Evolutionary conservation across 2,888 invertebrate genomes (phyloP), one percentile per base, ranked within the genome.

Genomic region (Melinopterus prodromus): DNA sequence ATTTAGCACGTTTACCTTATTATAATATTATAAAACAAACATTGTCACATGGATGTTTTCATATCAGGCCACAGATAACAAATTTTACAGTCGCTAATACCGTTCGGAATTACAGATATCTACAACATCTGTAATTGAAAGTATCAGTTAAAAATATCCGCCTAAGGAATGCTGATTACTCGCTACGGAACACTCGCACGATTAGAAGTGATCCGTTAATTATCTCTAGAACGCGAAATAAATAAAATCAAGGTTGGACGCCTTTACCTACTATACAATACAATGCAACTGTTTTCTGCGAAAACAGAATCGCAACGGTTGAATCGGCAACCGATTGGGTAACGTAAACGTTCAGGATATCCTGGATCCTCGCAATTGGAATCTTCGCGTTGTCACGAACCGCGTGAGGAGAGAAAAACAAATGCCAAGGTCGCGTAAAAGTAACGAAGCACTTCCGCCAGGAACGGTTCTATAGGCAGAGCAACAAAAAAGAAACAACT

Each of bases 231-330:
- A 53, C 53, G 53, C 12, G 53, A 53, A 53, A 53, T 53, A 53
- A 53, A 53, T 53, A 53, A 53, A 53, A 53, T 53, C 53, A 53
- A 53, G 53, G 53, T 53, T 53, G 53, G 53, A 26, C 53, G 12
- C 53, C n/a, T n/a, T n/a, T n/a, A n/a, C n/a, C n/a, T n/a, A n/a
- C n/a, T n/a, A n/a, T n/a, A n/a, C n/a, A n/a, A n/a, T n/a, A n/a
- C 53, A 53, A 53, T 53, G 53, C 53, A 53, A 53, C 53, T 4
- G 53, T 53, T 53, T 53, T 53, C 53, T 53, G 53, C 53, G 53
- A 53, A 53, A 53, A 53, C 53, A 53, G 53, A 53, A 53, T 53
- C 53, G 53, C 53, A 53, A 53, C 53, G 53, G 53, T 53, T 53
- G 53, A 53, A 53, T 53, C 53, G 53, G 7, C 12, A 12, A 53